These are phyloP conservation scores for Blennius ocellaris DNA, from an alignment of 2,113 vertebrate species.

Conservation along the genomic window DNA sequence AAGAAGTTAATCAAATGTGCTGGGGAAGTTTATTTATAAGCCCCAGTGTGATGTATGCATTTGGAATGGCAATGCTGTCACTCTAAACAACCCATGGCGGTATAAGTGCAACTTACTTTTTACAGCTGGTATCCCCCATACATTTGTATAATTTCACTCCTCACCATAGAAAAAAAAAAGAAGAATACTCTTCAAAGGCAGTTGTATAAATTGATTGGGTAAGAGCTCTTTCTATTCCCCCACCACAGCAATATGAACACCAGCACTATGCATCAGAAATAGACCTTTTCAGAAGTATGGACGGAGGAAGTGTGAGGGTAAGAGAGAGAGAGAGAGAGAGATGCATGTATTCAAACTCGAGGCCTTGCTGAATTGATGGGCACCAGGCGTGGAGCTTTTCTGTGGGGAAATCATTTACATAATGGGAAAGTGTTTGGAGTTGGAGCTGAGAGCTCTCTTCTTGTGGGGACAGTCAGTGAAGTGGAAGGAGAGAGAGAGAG, in stretches of 20 bases:
- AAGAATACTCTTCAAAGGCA: conserved; percentile 70
- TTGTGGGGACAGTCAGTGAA: conserved; percentile 73
- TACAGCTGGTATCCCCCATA: conserved; percentile 62
- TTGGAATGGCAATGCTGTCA: conserved; percentile 67
- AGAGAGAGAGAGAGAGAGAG: conserved; percentile 5
- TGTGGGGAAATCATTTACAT: conserved; percentile 80
- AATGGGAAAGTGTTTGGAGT: conserved; percentile 79
- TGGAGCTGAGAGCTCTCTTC: conserved; percentile 70
- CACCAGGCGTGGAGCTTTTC: conserved; percentile 74
- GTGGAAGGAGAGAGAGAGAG: conserved; percentile 52
- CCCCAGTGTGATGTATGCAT: conserved; percentile 56
- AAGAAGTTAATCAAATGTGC: conserved; percentile 74
- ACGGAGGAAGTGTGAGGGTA: conserved; percentile 23
- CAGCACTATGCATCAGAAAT: conserved; percentile 73
- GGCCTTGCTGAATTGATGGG: conserved; percentile 78
- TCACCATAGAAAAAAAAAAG: conserved; percentile 57
- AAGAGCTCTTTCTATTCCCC: conserved; percentile 71
- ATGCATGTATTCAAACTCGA: conserved; percentile 69
- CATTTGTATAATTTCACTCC: conserved; percentile 76
- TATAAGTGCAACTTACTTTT: conserved; percentile 56
- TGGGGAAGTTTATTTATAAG: conserved; percentile 66
- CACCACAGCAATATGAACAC: conserved; percentile 65
- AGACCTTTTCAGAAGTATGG: conserved; percentile 72
- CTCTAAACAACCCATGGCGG: conserved; percentile 70
- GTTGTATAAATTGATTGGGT: conserved; percentile 77